Evolutionary conservation across 1,140 invertebrate species (phyloP).

Genomic region (Trachymyrmex cornetzi): DNA sequence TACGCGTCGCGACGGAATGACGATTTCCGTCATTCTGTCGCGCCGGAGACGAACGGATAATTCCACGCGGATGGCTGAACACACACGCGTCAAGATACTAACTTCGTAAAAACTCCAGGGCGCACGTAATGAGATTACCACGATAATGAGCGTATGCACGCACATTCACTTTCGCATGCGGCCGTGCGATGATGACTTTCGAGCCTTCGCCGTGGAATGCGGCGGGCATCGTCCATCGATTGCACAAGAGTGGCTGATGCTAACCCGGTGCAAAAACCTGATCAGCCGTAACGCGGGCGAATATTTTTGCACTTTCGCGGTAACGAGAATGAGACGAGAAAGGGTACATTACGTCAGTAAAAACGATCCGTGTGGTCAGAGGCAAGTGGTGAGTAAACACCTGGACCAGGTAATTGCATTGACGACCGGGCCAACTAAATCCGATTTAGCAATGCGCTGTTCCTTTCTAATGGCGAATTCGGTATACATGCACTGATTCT

Average conservation of each 20-base stretch:
- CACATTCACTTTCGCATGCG: constrained; percentile 40
- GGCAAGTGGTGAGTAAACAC: not conserved
- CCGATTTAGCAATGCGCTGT: not conserved
- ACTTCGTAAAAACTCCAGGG: not conserved
- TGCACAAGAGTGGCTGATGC: constrained; percentile 17
- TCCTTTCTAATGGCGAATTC: constrained; percentile 1
- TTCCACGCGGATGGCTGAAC: constrained; percentile 18
- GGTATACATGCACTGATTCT: no score
- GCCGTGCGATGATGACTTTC: constrained; percentile 17
- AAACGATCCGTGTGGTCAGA: constrained; percentile 2
- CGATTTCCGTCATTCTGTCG: constrained; percentile 26
- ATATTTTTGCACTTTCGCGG: constrained; percentile 39
- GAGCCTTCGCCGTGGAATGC: constrained; percentile 2
- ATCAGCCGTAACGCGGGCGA: constrained; percentile 37
- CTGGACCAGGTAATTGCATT: not conserved
- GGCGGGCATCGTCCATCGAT: constrained; percentile 23
- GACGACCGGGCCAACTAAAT: not conserved
- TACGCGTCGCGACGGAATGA: not conserved
- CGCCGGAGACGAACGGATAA: not conserved
- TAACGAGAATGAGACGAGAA: constrained; percentile 31
- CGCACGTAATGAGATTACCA: not conserved
- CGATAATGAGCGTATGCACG: not conserved
- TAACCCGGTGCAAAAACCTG: constrained; percentile 12
- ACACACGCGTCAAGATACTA: not conserved
- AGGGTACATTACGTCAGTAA: constrained; percentile 23